A percentile compares a stretch with the other conserved stretches of the same genome.
These are phyloP conservation scores for Euphonia xanthogaster DNA, from an alignment of 2,797 vertebrate species.

Conservation along the genomic window DNA sequence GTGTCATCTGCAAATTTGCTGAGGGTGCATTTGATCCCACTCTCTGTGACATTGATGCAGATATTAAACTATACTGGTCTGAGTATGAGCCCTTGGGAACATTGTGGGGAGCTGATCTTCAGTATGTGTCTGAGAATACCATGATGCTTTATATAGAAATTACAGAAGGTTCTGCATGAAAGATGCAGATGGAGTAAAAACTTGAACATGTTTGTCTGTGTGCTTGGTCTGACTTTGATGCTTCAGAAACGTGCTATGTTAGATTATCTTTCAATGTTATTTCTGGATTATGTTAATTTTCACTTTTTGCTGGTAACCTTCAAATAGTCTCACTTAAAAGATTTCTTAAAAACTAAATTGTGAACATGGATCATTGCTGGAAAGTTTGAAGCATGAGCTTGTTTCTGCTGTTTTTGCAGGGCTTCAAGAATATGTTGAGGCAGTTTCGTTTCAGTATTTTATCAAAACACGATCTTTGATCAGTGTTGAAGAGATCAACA, in stretches of 20 bases:
- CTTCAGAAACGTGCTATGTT: rapidly evolving
- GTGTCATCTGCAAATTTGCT: neutral
- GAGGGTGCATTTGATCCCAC: neutral
- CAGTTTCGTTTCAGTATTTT: constrained; percentile 94
- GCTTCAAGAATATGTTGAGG: constrained; percentile 96
- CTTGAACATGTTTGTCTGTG: neutral
- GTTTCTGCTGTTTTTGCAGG: constrained; percentile 74
- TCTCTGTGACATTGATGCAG: neutral
- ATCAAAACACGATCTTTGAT: constrained; percentile 91
- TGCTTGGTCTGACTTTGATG: neutral
- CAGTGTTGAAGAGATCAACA: constrained; percentile 95
- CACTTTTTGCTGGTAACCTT: neutral
- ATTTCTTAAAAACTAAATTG: neutral
- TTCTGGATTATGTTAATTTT: neutral
- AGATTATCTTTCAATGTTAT: neutral
- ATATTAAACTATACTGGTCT: neutral
- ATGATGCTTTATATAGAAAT: neutral
- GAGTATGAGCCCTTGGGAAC: neutral
- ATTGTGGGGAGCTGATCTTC: neutral
- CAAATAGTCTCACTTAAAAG: neutral
- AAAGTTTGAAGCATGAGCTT: neutral
- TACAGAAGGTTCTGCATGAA: neutral
- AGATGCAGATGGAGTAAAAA: neutral
- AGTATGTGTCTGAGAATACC: neutral
- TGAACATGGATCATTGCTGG: neutral